Percentiles rank a stretch among this genome's conserved stretches.
Evolutionary conservation across 2,113 vertebrate genomes (phyloP).

Genomic region (Furnarius figulus): DNA sequence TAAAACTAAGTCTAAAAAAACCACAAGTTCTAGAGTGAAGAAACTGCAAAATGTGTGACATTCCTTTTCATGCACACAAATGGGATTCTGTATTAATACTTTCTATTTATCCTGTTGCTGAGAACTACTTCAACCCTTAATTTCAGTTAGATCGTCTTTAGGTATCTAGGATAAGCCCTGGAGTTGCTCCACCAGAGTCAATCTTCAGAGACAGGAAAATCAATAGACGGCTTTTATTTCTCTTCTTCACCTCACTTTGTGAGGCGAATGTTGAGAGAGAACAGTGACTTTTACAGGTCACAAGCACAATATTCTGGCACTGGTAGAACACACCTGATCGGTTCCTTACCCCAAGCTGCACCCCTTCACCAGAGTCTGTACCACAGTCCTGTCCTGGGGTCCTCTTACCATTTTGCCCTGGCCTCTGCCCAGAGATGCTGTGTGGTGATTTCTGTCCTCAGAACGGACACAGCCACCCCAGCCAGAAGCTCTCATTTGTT

Average conservation of each 20-base stretch:
- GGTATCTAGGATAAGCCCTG: neutral
- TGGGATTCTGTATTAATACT: neutral
- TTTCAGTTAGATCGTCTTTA: neutral
- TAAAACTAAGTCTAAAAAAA: neutral
- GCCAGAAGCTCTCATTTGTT: neutral
- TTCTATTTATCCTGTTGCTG: neutral
- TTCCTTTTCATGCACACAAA: neutral
- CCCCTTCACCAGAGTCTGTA: rapidly evolving
- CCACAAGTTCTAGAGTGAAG: neutral
- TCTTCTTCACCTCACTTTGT: neutral
- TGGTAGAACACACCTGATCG: rapidly evolving
- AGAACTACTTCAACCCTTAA: neutral
- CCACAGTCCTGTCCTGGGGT: neutral
- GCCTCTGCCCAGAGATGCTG: neutral
- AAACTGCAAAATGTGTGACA: neutral
- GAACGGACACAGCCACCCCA: neutral
- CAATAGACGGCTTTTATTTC: rapidly evolving
- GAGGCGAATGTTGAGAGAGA: neutral
- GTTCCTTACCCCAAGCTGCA: neutral
- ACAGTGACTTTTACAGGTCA: neutral
- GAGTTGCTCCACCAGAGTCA: neutral
- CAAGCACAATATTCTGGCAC: neutral
- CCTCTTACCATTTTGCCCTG: neutral
- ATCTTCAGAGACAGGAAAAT: neutral
- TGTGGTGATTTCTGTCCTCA: neutral